Percentiles rank a stretch among this genome's conserved stretches.
Conservation (phyloP, 1,140 invertebrate species). For the Papilio dardanus region DNA sequence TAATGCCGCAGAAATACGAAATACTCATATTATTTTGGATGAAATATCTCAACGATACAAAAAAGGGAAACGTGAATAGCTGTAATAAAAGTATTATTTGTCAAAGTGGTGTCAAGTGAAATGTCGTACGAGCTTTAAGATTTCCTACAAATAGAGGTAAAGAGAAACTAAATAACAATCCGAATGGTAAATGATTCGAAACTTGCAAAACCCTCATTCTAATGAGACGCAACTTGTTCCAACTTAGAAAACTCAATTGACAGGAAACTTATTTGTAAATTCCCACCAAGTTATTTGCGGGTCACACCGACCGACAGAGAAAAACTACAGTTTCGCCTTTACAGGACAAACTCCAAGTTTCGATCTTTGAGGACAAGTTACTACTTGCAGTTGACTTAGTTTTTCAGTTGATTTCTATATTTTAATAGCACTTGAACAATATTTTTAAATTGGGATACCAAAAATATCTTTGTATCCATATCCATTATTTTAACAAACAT, state of each 20-base stretch:
- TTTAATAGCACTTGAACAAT: neutral
- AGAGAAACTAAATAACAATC: neutral
- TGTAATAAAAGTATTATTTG: constrained; percentile 3
- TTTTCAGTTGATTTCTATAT: neutral
- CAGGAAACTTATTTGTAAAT: constrained; percentile 15
- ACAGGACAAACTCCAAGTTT: neutral
- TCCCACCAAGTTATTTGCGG: neutral
- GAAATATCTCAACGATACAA: neutral
- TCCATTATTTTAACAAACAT: too few relatives aligned
- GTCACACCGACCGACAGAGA: neutral
- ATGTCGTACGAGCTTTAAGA: neutral
- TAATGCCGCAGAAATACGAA: constrained; percentile 1
- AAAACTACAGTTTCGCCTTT: constrained; percentile 8
- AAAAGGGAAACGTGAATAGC: neutral
- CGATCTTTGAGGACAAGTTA: neutral
- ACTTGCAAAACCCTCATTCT: constrained; percentile 2
- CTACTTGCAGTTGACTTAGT: neutral
- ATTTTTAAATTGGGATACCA: neutral
- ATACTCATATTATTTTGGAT: neutral
- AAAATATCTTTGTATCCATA: neutral
- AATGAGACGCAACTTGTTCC: constrained; percentile 11
- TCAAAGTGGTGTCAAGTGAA: neutral
- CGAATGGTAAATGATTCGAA: neutral
- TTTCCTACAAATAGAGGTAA: neutral
- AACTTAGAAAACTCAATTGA: constrained; percentile 19